These are phyloP conservation scores for Brachyistius frenatus DNA, from an alignment of 2,113 vertebrate species.

Conservation along the genomic window DNA sequence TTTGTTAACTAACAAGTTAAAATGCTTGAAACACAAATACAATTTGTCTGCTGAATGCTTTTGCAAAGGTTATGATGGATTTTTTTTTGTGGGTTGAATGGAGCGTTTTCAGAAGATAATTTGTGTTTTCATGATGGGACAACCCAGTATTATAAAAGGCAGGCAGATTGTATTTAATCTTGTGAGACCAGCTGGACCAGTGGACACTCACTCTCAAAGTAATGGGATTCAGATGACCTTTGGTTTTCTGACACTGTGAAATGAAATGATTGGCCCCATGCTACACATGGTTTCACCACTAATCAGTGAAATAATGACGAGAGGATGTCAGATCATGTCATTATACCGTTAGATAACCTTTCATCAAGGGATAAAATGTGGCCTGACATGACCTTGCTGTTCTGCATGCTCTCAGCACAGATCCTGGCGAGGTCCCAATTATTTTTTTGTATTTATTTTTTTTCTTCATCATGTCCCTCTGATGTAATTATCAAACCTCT, in stretches of 20 bases:
- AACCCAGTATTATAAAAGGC: slow-evolving; percentile 17
- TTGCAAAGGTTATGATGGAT: neutral
- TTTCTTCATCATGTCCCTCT: slow-evolving; percentile 1
- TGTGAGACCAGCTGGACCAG: slow-evolving; percentile 45
- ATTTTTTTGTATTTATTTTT: neutral
- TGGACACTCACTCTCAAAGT: slow-evolving; percentile 35
- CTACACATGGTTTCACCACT: neutral
- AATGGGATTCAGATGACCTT: slow-evolving; percentile 48
- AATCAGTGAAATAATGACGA: neutral
- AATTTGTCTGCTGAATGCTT: neutral
- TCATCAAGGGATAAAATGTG: slow-evolving; percentile 19
- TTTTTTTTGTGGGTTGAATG: neutral
- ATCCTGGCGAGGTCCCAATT: neutral
- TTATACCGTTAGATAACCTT: slow-evolving; percentile 17
- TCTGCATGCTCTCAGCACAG: slow-evolving; percentile 2
- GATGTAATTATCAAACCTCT: slow-evolving; percentile 42
- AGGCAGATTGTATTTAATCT: slow-evolving; percentile 49
- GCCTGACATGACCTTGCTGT: neutral
- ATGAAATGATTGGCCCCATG: slow-evolving; percentile 22
- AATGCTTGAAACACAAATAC: neutral
- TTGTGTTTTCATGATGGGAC: neutral
- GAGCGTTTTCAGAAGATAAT: neutral
- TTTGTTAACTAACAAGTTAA: neutral
- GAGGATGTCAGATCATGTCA: slow-evolving; percentile 10
- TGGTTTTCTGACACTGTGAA: slow-evolving; percentile 40